Percentiles rank a stretch among this genome's conserved stretches.
These are phyloP conservation scores for Raphicerus campestris DNA, from an alignment of 2,113 vertebrate species.

Conservation along the genomic window DNA sequence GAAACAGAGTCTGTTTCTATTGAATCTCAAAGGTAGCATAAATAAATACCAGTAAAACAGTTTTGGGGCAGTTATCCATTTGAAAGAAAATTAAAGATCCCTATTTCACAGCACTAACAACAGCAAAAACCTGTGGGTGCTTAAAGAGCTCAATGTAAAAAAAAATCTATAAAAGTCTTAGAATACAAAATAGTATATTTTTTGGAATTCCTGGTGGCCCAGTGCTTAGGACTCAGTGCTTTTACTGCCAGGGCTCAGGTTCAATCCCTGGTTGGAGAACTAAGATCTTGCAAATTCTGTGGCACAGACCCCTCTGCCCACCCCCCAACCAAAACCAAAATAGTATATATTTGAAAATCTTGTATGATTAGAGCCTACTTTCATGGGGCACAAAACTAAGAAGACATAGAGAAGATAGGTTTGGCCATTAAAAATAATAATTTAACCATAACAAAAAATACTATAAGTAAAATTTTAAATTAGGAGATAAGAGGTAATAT, in stretches of 20 bases:
- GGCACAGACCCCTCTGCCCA: not conserved
- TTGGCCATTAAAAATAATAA: not conserved
- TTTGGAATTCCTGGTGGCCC: not conserved
- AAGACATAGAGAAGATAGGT: not conserved
- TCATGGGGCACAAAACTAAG: not conserved
- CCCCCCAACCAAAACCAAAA: not conserved
- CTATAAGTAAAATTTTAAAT: not conserved
- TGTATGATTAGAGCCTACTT: not conserved
- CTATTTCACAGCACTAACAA: not conserved
- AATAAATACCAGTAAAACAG: not conserved
- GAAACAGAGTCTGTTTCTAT: not conserved
- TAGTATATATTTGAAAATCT: not conserved
- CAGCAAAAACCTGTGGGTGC: not conserved
- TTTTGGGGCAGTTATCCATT: not conserved
- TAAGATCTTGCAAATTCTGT: not conserved
- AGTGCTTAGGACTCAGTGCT: not conserved
- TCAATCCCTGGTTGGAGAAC: not conserved
- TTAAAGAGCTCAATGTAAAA: not conserved
- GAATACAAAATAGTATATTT: not conserved
- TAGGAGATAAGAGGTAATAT: not conserved
- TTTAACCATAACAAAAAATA: not conserved
- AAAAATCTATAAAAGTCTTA: not conserved
- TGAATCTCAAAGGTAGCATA: not conserved
- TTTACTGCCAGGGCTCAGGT: not conserved
- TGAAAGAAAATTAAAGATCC: not conserved